Evolutionary conservation across 2,888 invertebrate genomes (phyloP).

Genomic region (Axea sp.): DNA sequence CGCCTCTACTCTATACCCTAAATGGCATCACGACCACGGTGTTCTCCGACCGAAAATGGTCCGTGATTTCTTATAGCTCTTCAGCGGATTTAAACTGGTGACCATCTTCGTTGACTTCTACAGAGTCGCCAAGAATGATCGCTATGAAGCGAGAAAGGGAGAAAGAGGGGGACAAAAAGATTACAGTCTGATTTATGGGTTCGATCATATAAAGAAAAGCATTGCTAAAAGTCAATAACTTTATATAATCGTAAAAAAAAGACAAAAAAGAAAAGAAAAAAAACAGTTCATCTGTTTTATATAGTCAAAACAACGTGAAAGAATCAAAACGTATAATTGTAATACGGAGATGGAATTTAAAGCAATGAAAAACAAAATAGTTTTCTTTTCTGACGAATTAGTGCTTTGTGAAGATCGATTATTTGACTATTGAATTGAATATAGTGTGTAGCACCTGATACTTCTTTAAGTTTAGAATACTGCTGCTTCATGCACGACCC

Average conservation of each 20-base stretch:
- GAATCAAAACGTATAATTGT: conserved; percentile 22
- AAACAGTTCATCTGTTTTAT: no score
- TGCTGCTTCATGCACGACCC: conserved; percentile 29
- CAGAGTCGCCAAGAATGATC: conserved; percentile 67
- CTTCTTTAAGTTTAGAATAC: conserved; percentile 34
- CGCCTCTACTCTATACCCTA: conserved; percentile 71
- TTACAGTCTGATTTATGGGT: conserved; percentile 70
- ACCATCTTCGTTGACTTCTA: conserved; percentile 47
- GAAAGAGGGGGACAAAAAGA: conserved; percentile 63
- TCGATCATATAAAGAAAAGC: conserved; percentile 54
- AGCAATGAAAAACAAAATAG: neutral
- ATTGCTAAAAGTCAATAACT: conserved; percentile 40
- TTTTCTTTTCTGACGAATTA: conserved; percentile 2
- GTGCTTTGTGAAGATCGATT: neutral
- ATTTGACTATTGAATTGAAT: conserved; percentile 2
- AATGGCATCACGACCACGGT: conserved; percentile 68
- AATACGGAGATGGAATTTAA: conserved; percentile 6
- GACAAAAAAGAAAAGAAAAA: no score
- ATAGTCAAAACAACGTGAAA: no score
- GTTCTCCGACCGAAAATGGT: conserved; percentile 73
- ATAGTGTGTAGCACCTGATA: conserved; percentile 29
- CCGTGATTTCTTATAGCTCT: conserved; percentile 69
- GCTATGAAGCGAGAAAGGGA: conserved; percentile 63
- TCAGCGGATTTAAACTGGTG: conserved; percentile 68
- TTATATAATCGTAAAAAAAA: conserved; percentile 21